A percentile compares a stretch with the other conserved stretches of the same genome.
phyloP scores from a whole-genome alignment of 2,797 vertebrate genomes.

The Lerista edwardsae region DNA sequence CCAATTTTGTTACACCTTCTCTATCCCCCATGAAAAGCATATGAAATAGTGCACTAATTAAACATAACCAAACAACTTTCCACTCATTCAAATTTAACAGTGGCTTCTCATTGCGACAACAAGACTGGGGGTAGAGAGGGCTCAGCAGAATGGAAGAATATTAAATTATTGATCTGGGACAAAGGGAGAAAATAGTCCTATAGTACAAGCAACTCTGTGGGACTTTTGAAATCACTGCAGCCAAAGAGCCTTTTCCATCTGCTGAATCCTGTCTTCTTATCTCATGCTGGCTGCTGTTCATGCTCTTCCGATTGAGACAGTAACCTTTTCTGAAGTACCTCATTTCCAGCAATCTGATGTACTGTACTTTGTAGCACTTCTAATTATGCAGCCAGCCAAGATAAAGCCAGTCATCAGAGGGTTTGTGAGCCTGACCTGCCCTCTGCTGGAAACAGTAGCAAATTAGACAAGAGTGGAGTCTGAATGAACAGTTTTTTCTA shows the following conservation, averaged over 20 bases:
- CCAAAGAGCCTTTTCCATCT: background rate
- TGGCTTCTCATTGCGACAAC: no score
- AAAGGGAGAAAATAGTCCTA: background rate
- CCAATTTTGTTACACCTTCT: no score
- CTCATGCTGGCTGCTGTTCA: background rate
- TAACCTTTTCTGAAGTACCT: background rate
- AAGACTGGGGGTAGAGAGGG: no score
- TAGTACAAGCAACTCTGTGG: background rate
- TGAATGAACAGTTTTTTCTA: accelerated
- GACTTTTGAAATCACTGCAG: background rate
- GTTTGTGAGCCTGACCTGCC: conserved; percentile 56
- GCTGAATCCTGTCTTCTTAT: background rate
- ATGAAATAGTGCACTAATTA: no score
- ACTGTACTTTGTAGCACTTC: conserved; percentile 6
- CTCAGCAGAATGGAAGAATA: no score
- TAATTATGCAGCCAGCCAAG: background rate
- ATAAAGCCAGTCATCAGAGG: background rate
- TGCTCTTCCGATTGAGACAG: background rate
- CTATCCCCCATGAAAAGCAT: no score
- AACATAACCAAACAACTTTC: no score
- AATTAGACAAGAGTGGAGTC: background rate
- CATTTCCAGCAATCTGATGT: background rate
- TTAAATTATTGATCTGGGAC: background rate
- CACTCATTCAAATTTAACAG: no score
- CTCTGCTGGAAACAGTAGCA: conserved; percentile 59